Conservation (phyloP, 2,888 invertebrate genomes). For the Palloptera scutellata region DNA sequence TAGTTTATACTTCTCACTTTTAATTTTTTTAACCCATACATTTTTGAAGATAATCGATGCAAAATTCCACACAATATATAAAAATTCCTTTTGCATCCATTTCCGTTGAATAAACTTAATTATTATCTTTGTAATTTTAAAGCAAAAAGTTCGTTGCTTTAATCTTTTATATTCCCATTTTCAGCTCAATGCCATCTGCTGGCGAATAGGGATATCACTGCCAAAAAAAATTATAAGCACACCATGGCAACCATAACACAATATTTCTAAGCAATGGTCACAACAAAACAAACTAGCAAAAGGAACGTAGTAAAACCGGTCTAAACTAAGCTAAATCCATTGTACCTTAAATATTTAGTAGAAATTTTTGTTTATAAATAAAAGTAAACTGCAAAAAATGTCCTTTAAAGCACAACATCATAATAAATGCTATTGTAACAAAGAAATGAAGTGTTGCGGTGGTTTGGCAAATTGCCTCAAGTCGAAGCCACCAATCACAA, state of each 20-base stretch:
- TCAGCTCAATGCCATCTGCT: background rate
- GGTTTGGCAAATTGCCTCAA: conserved; percentile 11
- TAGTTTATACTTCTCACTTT: no score
- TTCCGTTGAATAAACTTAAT: no score
- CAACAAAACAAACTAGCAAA: background rate
- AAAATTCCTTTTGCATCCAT: no score
- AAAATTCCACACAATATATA: no score
- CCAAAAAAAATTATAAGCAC: background rate
- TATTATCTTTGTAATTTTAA: no score
- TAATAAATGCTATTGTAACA: conserved; percentile 27
- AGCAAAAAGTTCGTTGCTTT: conserved; percentile 21
- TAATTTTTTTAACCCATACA: no score
- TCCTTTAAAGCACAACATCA: conserved; percentile 9
- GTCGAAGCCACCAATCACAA: background rate
- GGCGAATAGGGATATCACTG: background rate
- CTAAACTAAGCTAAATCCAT: background rate
- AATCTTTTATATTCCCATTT: conserved; percentile 41
- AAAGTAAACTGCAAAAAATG: no score
- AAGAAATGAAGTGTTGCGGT: background rate
- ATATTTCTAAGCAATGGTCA: conserved; percentile 1
- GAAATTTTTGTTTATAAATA: no score
- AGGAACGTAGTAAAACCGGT: conserved; percentile 24
- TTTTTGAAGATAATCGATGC: no score
- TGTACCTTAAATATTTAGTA: background rate
- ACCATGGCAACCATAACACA: conserved; percentile 8